These are phyloP conservation scores for Rugalucina vietnamica DNA, from an alignment of 2,888 invertebrate genomes.

Conservation along the genomic window DNA sequence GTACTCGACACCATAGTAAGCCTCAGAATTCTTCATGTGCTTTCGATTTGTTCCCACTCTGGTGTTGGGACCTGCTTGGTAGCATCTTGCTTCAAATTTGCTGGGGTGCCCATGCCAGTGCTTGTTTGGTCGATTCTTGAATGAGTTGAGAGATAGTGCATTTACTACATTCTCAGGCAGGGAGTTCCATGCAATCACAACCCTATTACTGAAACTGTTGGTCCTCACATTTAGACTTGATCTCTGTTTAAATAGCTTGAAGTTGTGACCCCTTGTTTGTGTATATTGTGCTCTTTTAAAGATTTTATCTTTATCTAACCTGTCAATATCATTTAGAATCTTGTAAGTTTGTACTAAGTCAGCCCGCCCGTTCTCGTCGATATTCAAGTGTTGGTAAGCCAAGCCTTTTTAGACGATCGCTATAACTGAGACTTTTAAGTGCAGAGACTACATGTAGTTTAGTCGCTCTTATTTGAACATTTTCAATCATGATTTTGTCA, in stretches of 20 bases:
- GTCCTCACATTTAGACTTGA: background rate
- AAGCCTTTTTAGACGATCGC: background rate
- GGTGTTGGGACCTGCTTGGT: too few relatives aligned
- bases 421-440: background rate
- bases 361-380: too few relatives aligned
- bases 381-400: background rate
- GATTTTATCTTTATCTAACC: background rate
- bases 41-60: too few relatives aligned
- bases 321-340: background rate
- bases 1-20: too few relatives aligned
- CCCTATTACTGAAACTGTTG: background rate
- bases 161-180: background rate
- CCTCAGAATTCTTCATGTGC: too few relatives aligned
- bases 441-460: background rate
- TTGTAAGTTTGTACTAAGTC: background rate
- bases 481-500: background rate
- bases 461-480: too few relatives aligned
- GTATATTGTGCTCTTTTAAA: background rate
- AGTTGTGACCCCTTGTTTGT: background rate
- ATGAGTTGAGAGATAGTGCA: background rate
- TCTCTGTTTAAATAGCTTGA: background rate
- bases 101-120: too few relatives aligned
- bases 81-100: too few relatives aligned
- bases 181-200: background rate
- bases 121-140: too few relatives aligned